Conservation (phyloP, 1,140 invertebrate species). For the Pogonomyrmex barbatus region DNA sequence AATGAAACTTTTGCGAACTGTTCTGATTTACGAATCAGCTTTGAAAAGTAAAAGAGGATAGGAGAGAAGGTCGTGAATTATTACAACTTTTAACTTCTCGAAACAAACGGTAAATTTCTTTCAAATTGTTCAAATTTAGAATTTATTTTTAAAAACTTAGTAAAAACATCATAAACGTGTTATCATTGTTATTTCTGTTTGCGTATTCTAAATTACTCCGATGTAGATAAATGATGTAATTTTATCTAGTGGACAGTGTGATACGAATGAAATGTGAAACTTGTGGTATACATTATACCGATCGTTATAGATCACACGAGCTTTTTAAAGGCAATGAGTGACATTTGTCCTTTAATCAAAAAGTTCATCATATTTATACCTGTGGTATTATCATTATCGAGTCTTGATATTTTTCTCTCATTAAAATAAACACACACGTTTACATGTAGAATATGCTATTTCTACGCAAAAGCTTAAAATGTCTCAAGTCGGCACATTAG, state of each 20-base stretch:
- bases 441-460: not conserved
- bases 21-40: constrained; percentile 25
- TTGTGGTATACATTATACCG: not conserved
- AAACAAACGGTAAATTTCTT: constrained; percentile 1
- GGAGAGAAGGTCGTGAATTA: not conserved
- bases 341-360: constrained; percentile 3
- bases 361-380: not conserved
- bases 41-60: constrained; percentile 19
- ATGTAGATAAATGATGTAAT: constrained; percentile 1
- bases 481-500: not conserved
- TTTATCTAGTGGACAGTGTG: not conserved
- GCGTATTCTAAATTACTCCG: not conserved
- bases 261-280: constrained; percentile 37
- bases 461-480: not conserved
- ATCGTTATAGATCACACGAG: constrained; percentile 1
- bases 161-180: not conserved
- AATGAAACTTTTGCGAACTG: not conserved
- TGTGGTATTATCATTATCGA: not conserved
- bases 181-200: not conserved
- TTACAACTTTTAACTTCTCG: not conserved
- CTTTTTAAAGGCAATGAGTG: not conserved
- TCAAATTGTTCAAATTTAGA: not conserved
- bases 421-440: not conserved
- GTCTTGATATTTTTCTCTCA: not conserved
- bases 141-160: constrained; percentile 3